Evolutionary conservation across 1,140 invertebrate genomes (phyloP), one percentile per base, ranked within the genome.

Genomic region (Dendrolimus kikuchii): DNA sequence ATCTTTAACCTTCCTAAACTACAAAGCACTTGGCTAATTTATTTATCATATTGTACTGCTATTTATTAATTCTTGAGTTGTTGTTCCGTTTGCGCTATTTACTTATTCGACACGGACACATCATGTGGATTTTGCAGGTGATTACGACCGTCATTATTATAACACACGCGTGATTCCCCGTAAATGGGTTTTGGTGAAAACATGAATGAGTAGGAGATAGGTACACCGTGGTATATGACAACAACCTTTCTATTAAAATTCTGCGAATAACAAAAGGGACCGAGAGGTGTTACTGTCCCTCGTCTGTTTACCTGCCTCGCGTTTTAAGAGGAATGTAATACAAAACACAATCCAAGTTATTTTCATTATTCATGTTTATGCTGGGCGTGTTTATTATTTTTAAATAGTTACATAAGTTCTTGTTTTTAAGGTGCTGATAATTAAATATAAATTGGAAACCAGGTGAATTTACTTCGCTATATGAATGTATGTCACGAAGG

Each of bases 241-340:
- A 10, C 40, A 55, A 64, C 58, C 70, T 67, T 81, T 79, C 75
- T 79, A 82, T 82, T 81, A 81, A 83, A 83, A 83, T 83, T 81
- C 76, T 81, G 72, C 68, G 71, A 78, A 81, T 81, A 83, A 77
- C 78, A 69, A 78, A 78, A 81, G 71, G 78, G 71, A 65, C 23
- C 66, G 49, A 53, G 64, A 77, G 70, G 68, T 74, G 72, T 72
- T 49, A 67, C 71, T 63, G 56, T 64, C 80, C 77, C 78, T 71
- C 65, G 76, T 76, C 75, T 71, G 64, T 69, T 73, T 75, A 75
- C 76, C 76, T 76, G 68, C 61, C 68, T 62, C 70, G 58, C 66
- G 68, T 74, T 77, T 74, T 68, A 78, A 75, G 69, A 70, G 77
- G 80, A 83, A 83, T 81, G 77, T 77, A 77, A 83, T 80, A 82